Base-by-base conservation (phyloP, 2,797 vertebrate genomes). In the Phylloscopus collybita region DNA sequence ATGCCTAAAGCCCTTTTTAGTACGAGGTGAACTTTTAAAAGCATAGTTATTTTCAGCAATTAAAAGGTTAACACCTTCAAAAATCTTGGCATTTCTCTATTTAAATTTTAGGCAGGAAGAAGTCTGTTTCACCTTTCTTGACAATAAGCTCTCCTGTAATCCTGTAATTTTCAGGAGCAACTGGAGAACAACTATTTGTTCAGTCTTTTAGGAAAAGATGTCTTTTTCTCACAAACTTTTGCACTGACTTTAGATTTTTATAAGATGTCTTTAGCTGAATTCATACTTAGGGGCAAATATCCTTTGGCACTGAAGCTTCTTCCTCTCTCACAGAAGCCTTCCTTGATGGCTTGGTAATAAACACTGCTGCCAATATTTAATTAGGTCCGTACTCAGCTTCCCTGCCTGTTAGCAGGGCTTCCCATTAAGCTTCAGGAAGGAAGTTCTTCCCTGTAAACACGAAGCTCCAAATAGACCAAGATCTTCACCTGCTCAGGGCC, bases 281-380 rank as follows among this genome's bases (percentile, higher is more conserved):
- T 69, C 75, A 67, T 34, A 78, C 44, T 88, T 56, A 7, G 16
- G 44, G 50, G 20, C 9, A 92, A 61, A 88, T 66, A 80, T 76
- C 60, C 34, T 60, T 23, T 75, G 80, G 92, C 82, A 51, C 44
- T 2, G 25, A 67, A 86, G 64, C 20, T 61, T 75, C 14, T 65
- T 69, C 34, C 29, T 29, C 15, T 60, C 18, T 42, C 67, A 44
- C 0, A 70, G 38, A 29, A 61, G 49, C 56, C 40, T 65, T 88
- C 76, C 54, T 72, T 59, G 66, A 44, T 1, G 13, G 83, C n/a
- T 76, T 71, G 44, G 56, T 69, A 78, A 93, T 80, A 91, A 87
- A 96, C 90, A 91, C 85, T 5, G 73, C 81, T 67, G 83, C 74
- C 87, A 78, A 49, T 40, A 78, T 69, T 94, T 94, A 96, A 93